These are phyloP conservation scores for Phodopus roborovskii DNA, from an alignment of 2,113 vertebrate species.

Conservation along the genomic window DNA sequence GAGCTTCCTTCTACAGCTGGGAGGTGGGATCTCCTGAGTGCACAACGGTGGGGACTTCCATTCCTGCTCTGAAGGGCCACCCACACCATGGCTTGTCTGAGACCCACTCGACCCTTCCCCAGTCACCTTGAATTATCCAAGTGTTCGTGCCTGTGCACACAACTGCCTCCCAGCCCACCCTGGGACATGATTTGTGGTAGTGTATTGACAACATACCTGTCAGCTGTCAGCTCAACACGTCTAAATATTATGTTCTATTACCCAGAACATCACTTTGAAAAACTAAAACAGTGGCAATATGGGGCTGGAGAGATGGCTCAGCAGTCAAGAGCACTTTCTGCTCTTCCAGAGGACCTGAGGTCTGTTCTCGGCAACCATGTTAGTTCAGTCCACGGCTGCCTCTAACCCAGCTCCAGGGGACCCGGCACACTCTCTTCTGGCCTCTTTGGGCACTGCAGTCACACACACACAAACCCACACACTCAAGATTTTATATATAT, in stretches of 20 bases:
- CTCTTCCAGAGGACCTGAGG: background rate
- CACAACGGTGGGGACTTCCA: background rate
- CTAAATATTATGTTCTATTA: constrained; percentile 69
- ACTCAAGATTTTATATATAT: no score
- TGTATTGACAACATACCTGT: constrained; percentile 56
- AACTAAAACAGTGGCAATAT: constrained; percentile 33
- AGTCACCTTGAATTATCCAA: background rate
- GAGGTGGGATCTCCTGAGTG: background rate
- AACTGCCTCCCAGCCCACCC: constrained; percentile 1
- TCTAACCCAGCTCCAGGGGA: background rate
- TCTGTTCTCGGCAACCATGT: background rate
- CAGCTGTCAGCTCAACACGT: constrained; percentile 57
- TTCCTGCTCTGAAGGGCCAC: background rate
- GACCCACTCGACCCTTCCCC: background rate
- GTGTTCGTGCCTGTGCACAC: background rate
- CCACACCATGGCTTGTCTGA: background rate
- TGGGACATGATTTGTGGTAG: constrained; percentile 37
- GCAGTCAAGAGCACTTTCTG: no score
- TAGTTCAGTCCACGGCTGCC: background rate
- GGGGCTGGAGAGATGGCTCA: background rate
- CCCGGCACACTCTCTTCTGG: background rate
- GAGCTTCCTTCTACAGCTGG: background rate
- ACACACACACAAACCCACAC: no score
- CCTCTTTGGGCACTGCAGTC: background rate
- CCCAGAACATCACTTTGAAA: constrained; percentile 47